These are phyloP conservation scores for Jordanella pulchra DNA, from an alignment of 2,797 vertebrate species.

Conservation along the genomic window DNA sequence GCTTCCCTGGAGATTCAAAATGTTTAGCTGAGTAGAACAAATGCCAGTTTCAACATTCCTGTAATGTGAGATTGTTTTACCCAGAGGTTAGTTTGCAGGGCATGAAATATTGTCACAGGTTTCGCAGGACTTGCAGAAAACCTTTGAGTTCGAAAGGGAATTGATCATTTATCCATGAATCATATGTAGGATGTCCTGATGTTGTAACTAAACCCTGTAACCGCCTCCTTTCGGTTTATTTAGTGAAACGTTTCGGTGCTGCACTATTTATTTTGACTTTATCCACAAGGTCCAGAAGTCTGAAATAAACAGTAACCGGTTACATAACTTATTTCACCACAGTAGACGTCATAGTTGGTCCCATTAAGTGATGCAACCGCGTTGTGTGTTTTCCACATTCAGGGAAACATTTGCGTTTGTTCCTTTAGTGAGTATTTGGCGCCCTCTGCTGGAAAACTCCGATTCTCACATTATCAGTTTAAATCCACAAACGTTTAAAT, in stretches of 20 bases:
- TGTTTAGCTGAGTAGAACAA: conserved; percentile 37
- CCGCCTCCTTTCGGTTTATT: too few species aligned
- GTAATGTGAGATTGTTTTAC: not conserved
- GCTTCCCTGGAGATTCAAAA: conserved; percentile 17
- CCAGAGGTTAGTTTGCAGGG: not conserved
- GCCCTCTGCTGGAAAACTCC: conserved; percentile 61
- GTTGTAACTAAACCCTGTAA: not conserved
- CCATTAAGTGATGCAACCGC: conserved; percentile 64
- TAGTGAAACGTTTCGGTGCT: not conserved
- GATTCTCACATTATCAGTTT: too few species aligned
- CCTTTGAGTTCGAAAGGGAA: not conserved
- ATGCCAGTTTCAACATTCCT: not conserved
- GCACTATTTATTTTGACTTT: not conserved
- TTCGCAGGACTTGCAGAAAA: not conserved
- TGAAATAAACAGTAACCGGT: not conserved
- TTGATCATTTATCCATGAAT: not conserved
- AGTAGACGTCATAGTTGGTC: conserved; percentile 28
- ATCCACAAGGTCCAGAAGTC: not conserved
- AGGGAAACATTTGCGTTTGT: not conserved
- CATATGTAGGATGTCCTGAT: not conserved
- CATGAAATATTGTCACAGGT: not conserved
- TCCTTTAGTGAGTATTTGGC: conserved; percentile 2
- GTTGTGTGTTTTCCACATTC: conserved; percentile 22
- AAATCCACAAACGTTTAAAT: too few species aligned
- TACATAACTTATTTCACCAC: conserved; percentile 44